These are phyloP conservation scores for Oxystoma pomonae DNA, from an alignment of 2,888 invertebrate genomes.

Conservation along the genomic window DNA sequence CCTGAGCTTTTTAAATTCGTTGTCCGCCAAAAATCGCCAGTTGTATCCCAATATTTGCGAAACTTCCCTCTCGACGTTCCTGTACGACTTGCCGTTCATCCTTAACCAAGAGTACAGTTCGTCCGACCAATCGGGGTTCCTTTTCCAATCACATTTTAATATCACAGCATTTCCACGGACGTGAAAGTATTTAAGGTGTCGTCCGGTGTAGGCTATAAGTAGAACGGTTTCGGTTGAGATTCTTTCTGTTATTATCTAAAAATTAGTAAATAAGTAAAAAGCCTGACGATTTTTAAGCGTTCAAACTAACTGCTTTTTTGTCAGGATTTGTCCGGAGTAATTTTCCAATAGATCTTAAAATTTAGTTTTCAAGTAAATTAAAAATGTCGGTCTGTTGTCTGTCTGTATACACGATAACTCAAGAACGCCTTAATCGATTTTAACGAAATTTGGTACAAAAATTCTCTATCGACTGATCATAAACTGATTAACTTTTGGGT, in stretches of 20 bases:
- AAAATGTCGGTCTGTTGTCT: too few relatives aligned
- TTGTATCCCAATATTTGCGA: constrained; percentile 61
- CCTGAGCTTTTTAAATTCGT: constrained; percentile 55
- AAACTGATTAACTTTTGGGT: too few relatives aligned
- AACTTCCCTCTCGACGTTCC: constrained; percentile 62
- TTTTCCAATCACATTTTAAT: constrained; percentile 65
- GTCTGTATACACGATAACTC: too few relatives aligned
- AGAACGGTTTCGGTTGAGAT: constrained; percentile 74
- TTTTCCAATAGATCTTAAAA: too few relatives aligned
- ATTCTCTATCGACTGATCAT: too few relatives aligned
- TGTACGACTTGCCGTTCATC: constrained; percentile 58
- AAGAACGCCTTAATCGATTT: too few relatives aligned
- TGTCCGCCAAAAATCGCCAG: constrained; percentile 66
- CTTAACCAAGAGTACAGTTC: constrained; percentile 66
- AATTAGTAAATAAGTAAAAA: too few relatives aligned
- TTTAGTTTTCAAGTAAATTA: too few relatives aligned
- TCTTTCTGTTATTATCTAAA: constrained; percentile 66
- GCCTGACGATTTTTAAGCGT: too few relatives aligned
- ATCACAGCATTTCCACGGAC: constrained; percentile 71
- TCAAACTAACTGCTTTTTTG: background rate
- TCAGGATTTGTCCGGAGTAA: too few relatives aligned
- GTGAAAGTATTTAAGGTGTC: constrained; percentile 57
- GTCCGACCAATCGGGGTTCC: constrained; percentile 61
- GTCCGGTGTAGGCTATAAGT: constrained; percentile 62
- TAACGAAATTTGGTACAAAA: too few relatives aligned